Evolutionary conservation across 2,797 vertebrate genomes (phyloP), one percentile per base, ranked within the genome.

Genomic region (Epinephelus malabaricus): DNA sequence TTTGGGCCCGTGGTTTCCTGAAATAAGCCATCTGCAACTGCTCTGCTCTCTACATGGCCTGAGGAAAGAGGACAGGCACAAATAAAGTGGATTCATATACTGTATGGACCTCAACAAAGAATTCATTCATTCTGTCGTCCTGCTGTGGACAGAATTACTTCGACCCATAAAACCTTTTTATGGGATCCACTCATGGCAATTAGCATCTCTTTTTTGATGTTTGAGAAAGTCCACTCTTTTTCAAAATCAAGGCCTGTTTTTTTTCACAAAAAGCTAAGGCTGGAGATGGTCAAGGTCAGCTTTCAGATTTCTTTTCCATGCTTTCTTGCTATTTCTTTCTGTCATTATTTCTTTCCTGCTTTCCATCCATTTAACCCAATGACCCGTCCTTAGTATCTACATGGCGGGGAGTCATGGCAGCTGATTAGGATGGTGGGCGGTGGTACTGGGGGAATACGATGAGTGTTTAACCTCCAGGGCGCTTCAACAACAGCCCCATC

Each of bases 1-100:
- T 93, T 91, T 92, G 92, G 88, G 86, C 71, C 79, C 64, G 91
- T 68, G 94, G 92, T 95, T 95, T 95, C 88, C 92, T 94, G 86
- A 90, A 90, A 89, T 80, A 81, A 93, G 91, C 83, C 94, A 94
- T 95, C 93, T 96, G 94, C 84, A 91, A 84, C 87, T 92, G 91
- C 85, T 94, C 85, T 69, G 15, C 86, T 87, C 85, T 89, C 69
- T 87, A 76, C 75, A 84, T 89, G 83, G 86, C 92, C 92, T 4
- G 71, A 68, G 88, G 92, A 89, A 66, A 91, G 87, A 92, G 81
- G 78, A 86, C 80, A 84, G 64, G 81, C 90, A 75, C 87, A 89
- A 82, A 89, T 86, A 81, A 88, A 91, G 55, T 81, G 75, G 78
- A 89, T 89, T 92, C 84, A 91, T 88, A 91, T 73, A 91, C 45